Evolutionary conservation across 2,113 vertebrate genomes (phyloP).

Genomic region (Cacatua alba): DNA sequence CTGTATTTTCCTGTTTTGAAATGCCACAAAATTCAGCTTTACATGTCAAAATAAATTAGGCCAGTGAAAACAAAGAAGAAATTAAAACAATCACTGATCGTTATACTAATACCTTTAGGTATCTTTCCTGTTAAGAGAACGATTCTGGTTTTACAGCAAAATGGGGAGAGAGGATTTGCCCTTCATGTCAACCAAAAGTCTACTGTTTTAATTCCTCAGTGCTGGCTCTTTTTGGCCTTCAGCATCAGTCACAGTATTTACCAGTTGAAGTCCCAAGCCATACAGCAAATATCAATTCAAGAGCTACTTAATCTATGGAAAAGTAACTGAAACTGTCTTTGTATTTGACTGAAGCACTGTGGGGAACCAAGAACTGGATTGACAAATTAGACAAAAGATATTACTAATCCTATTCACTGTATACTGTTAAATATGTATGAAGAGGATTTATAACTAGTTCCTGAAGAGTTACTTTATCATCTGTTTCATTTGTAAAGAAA

Average conservation of each 20-base stretch:
- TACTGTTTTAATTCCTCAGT: slow-evolving; percentile 47
- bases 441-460: slow-evolving; percentile 61
- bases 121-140: not conserved
- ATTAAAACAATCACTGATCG: not conserved
- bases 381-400: slow-evolving; percentile 69
- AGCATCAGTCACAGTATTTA: slow-evolving; percentile 65
- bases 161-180: slow-evolving; percentile 27
- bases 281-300: slow-evolving; percentile 68
- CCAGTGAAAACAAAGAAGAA: not conserved
- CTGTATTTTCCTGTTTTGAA: not conserved
- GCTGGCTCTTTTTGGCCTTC: slow-evolving; percentile 59
- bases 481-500: slow-evolving; percentile 60
- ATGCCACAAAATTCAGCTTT: not conserved
- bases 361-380: slow-evolving; percentile 62
- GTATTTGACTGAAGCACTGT: slow-evolving; percentile 57
- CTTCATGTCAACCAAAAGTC: slow-evolving; percentile 50
- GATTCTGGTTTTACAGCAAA: not conserved
- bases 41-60: not conserved
- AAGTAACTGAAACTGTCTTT: slow-evolving; percentile 66
- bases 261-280: slow-evolving; percentile 63
- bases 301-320: slow-evolving; percentile 65
- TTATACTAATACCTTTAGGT: not conserved
- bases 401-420: slow-evolving; percentile 68
- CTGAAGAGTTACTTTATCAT: slow-evolving; percentile 69
- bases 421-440: slow-evolving; percentile 67